Conservation (phyloP, 2,113 vertebrate species). For the Megaceryle torquata region DNA sequence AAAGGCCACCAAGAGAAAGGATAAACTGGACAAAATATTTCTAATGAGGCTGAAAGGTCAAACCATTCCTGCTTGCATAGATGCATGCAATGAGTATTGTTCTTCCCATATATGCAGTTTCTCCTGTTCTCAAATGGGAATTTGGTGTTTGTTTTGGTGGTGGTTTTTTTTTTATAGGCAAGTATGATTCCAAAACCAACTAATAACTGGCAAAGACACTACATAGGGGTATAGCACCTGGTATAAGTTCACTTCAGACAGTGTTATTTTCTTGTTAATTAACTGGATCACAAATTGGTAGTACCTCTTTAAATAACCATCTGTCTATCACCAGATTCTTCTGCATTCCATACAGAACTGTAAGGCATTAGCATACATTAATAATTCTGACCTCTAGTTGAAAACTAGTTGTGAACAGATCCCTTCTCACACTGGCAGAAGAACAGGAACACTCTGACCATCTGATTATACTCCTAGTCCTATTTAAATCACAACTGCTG, state of each 20-base stretch:
- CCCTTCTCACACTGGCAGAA: not conserved
- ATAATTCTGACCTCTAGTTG: not conserved
- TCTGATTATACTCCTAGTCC: not conserved
- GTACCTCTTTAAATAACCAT: not conserved
- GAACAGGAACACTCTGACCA: not conserved
- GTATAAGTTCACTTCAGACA: not conserved
- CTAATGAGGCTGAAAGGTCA: not conserved
- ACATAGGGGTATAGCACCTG: not conserved
- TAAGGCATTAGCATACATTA: not conserved
- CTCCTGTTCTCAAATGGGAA: not conserved
- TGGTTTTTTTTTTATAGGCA: not conserved
- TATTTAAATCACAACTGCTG: not conserved
- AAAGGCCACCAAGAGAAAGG: not conserved
- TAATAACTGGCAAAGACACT: not conserved
- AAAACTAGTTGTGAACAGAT: not conserved
- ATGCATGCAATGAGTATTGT: not conserved
- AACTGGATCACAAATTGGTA: not conserved
- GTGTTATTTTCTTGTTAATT: not conserved
- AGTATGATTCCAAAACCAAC: not conserved
- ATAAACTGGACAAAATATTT: not conserved
- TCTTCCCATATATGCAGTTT: not conserved
- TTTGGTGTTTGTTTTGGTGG: not conserved
- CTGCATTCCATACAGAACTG: not conserved
- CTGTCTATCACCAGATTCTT: not conserved
- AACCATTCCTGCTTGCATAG: not conserved